These are phyloP conservation scores for Synergus gifuensis DNA, from an alignment of 2,888 invertebrate genomes.

Conservation along the genomic window DNA sequence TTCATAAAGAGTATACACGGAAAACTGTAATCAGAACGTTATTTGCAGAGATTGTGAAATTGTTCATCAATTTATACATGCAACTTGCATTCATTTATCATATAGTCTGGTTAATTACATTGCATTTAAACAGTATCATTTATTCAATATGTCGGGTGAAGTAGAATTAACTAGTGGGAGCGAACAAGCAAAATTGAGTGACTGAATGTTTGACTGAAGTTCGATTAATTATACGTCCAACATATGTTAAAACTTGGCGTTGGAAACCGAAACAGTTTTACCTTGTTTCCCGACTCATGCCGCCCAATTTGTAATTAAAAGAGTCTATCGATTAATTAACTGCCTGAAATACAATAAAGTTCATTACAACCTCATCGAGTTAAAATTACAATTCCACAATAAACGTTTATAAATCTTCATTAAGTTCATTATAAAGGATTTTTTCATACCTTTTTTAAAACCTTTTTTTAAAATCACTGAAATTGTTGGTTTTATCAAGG, in stretches of 20 bases:
- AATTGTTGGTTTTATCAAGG: background rate
- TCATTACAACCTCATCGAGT: background rate
- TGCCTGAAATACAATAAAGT: constrained; percentile 4
- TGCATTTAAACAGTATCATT: constrained; percentile 11
- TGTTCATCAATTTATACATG: background rate
- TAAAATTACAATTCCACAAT: background rate
- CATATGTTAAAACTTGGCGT: constrained; percentile 11
- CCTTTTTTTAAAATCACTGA: background rate
- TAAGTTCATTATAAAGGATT: background rate
- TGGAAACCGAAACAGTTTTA: constrained; percentile 18
- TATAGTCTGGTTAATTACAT: background rate
- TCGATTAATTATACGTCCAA: constrained; percentile 16
- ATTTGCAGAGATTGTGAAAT: background rate
- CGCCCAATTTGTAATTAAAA: constrained; percentile 18
- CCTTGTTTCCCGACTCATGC: background rate
- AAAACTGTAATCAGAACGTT: background rate
- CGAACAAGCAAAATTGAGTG: constrained; percentile 15
- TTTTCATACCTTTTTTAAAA: too few species aligned
- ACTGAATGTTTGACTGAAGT: constrained; percentile 19
- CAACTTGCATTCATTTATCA: background rate
- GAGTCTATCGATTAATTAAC: constrained; percentile 5
- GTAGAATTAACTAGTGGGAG: constrained; percentile 6
- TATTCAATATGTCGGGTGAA: background rate
- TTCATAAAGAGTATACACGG: too few species aligned
- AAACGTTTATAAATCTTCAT: background rate